These are phyloP conservation scores for Resseliella maxima DNA, from an alignment of 2,888 invertebrate species.

Conservation along the genomic window DNA sequence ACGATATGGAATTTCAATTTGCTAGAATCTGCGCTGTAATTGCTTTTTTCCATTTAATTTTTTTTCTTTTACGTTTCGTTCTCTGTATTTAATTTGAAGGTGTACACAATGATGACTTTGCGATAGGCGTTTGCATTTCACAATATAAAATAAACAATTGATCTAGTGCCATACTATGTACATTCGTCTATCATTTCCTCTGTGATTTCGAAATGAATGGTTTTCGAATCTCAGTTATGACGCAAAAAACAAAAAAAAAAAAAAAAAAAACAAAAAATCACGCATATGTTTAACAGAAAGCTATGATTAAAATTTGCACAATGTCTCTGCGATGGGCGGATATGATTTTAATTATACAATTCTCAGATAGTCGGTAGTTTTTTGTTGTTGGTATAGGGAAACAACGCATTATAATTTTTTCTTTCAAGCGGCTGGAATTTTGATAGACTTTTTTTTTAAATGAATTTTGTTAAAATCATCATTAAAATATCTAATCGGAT, in stretches of 20 bases:
- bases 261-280: neutral
- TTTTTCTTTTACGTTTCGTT: neutral
- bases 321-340: neutral
- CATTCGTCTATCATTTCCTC: neutral
- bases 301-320: conserved; percentile 3
- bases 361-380: neutral
- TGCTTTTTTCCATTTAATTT: neutral
- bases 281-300: neutral
- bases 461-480: neutral
- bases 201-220: neutral
- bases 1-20: neutral
- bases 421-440: neutral
- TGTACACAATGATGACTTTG: neutral
- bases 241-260: too few relatives aligned
- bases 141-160: neutral
- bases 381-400: neutral
- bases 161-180: neutral
- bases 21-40: neutral
- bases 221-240: neutral
- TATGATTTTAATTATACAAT: neutral
- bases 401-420: neutral
- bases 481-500: neutral
- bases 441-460: neutral
- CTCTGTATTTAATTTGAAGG: neutral
- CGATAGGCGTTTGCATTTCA: neutral